These are phyloP conservation scores for Excalfactoria chinensis DNA, from an alignment of 2,113 vertebrate species.

Conservation along the genomic window DNA sequence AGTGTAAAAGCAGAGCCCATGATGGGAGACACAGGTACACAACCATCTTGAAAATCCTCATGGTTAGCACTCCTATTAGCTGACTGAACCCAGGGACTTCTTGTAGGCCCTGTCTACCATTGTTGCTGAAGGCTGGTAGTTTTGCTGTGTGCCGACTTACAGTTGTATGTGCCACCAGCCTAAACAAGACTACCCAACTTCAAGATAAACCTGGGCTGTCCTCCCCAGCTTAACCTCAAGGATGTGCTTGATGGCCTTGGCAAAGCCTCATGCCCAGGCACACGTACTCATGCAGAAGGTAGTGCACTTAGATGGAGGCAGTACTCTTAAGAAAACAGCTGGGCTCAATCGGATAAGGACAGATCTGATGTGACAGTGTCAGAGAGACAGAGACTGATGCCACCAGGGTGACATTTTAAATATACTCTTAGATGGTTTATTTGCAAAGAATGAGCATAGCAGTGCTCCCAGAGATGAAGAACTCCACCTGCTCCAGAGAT, in stretches of 20 bases:
- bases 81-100: neutral
- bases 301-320: neutral
- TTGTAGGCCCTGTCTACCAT: neutral
- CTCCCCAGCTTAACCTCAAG: neutral
- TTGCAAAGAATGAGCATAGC: conserved; percentile 54
- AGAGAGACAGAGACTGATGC: neutral
- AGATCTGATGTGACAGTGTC: neutral
- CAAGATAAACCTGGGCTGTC: neutral
- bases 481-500: conserved; percentile 61
- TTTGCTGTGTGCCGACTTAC: neutral
- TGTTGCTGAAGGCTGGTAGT: neutral
- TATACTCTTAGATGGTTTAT: neutral
- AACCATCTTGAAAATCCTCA: neutral
- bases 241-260: neutral
- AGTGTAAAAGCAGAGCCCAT: neutral
- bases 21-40: neutral
- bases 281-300: neutral
- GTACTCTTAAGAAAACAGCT: neutral
- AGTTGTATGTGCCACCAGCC: neutral
- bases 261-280: neutral
- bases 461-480: conserved; percentile 32
- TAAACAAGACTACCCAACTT: neutral
- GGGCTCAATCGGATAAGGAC: neutral
- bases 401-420: conserved; percentile 12
- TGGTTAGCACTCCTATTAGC: neutral